Base-by-base conservation (phyloP, 1,140 invertebrate genomes). In the Pachyrhynchus sulphureomaculatus region DNA sequence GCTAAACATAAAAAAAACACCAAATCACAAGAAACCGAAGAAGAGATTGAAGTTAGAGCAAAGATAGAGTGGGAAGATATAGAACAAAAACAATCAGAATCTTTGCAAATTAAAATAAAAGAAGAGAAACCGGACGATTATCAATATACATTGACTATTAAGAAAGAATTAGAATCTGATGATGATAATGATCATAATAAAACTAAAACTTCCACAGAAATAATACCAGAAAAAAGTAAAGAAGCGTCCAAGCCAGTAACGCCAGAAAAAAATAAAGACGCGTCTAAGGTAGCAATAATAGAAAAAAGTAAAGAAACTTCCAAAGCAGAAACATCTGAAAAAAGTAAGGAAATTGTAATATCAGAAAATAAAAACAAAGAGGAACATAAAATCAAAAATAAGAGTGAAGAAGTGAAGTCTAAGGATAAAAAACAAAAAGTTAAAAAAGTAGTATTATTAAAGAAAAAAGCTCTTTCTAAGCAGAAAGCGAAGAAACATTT, bases 401-500 rank as follows among this genome's bases (percentile, higher is more conserved):
- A 62, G 42, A 53, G 37, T 12, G 17, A 45, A 13, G 37, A 47
- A 45, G 44, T 39, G 12, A 52, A 18, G 12, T 4, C 18, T 10
- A 47, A 51, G 37, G 59, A 61, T 41, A 64, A 49, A 29, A 62
- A 53, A 41, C 33, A 26, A 32, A 56, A 29, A n/a, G n/a, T 10
- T n/a, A 47, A 48, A 15, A 66, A 64, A 15, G 10, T 62, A 0
- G 75, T 77, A 12, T 69, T 51, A 63, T 68, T 45, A 60, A 78
- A 65, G 53, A 74, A 66, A 48, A 62, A 62, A 56, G 37, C 60
- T 9, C 32, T 51, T 15, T 10, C 54, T 17, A 37, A 41, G 23
- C 52, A 73, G 41, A 45, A 64, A n/a, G 23, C 41, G 6, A 29
- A 36, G 0, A 70, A 69, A 51, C 63, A 68, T 53, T 69, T 72